Conservation (phyloP, 2,113 vertebrate genomes). For the Dromaius novaehollandiae region DNA sequence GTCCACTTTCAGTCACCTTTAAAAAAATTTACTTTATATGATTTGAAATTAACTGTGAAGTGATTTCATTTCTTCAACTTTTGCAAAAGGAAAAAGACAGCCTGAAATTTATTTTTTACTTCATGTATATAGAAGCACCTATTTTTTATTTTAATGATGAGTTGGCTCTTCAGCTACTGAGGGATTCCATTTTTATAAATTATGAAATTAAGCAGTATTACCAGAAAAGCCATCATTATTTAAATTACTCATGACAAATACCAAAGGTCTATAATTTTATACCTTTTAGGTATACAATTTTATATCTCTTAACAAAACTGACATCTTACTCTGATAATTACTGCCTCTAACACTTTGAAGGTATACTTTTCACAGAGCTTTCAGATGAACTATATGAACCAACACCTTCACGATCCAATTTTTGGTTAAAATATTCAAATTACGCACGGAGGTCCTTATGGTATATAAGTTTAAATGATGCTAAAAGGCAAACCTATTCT, state of each 20-base stretch:
- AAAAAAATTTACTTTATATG: not conserved
- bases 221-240: not conserved
- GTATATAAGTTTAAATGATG: not conserved
- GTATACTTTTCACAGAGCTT: not conserved
- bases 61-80: not conserved
- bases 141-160: not conserved
- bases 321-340: not conserved
- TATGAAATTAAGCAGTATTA: not conserved
- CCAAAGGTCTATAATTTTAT: not conserved
- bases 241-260: not conserved
- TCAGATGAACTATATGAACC: not conserved
- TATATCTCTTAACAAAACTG: not conserved
- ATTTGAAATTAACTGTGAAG: not conserved
- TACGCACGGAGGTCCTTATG: not conserved
- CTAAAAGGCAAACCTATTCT: not conserved
- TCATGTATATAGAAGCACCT: not conserved
- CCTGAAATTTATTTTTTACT: not conserved
- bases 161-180: not conserved
- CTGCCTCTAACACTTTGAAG: not conserved
- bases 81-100: not conserved
- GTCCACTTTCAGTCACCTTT: not conserved
- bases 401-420: not conserved
- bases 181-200: not conserved
- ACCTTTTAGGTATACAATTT: not conserved
- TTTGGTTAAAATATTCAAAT: not conserved